Evolutionary conservation across 2,113 vertebrate genomes (phyloP), one percentile per base, ranked within the genome.

Genomic region (Bathybates hornii): DNA sequence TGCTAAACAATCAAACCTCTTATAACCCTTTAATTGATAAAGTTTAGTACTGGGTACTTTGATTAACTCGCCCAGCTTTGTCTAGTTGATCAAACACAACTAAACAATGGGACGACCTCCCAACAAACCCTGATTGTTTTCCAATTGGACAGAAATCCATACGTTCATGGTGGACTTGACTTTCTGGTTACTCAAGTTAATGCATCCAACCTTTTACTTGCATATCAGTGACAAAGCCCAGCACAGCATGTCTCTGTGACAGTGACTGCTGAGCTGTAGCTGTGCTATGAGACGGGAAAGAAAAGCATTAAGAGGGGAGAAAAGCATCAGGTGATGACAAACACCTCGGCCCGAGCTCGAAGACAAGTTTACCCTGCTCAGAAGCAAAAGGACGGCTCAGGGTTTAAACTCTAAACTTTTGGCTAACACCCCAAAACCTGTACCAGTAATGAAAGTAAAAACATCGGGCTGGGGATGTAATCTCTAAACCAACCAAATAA

Each of bases 241-340:
- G 73, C 53, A 87, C 86, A 88, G 80, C 86, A 83, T 52, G 81
- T 88, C 76, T 84, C 12, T 87, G 68, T 79, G 81, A 87, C 83
- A 84, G 43, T 61, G 66, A 78, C 63, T 66, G 84, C 81, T 81
- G 84, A 86, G 81, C 24, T 84, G 84, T 80, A 80, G 86, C 80
- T 85, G 86, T 68, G 63, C 79, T 13, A 79, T 80, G 80, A 83
- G 73, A 86, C 71, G 66, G 76, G 43, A 82, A 59, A 81, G 50
- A 86, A 86, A 85, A 85, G 14, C 59, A 83, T 52, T 82, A 80
- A 79, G 21, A 41, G 68, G 41, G 3, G 6, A 88, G 34, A 80
- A 83, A 78, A 83, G 59, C 73, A 76, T 7, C 4, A 76, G 71
- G 83, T 21, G 66, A 78, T 66, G 38, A 76, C 57, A 82, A 80